Base-by-base conservation (phyloP, 2,797 vertebrate genomes). In the Acrossocheilus wenchowensis region DNA sequence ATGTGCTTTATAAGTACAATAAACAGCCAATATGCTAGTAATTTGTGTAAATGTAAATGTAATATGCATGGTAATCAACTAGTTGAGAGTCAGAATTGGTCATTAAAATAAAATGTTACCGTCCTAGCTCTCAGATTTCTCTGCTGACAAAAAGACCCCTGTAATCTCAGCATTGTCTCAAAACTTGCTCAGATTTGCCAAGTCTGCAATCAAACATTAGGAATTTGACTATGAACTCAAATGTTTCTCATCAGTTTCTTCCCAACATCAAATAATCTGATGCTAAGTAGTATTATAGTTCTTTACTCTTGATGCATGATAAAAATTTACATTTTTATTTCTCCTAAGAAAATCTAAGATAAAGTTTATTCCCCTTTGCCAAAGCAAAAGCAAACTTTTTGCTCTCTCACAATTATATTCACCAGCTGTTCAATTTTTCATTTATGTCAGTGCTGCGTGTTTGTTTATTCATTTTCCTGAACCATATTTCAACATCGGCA, bases 401-500 rank as follows among this genome's bases (percentile, higher is more conserved):
- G 11, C 62, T 23, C 66, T 34, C 23, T 39, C 19, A 52, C 11
- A 36, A 34, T 72, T 43, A 84, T 39, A 39, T 64, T 23, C 14
- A 48, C 72, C 57, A 66, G 57, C 43, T 48, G 30, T 50, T 36
- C 0, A n/a, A 68, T 39, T n/a, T 81, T 69, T 39, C 43, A 50
- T 75, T 83, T 23, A 36, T 50, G 0, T 21, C 30, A 30, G 14
- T 12, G 14, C 26, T 17, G 54, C n/a, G 30, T 78, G 19, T n/a
- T 78, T 39, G 50, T 78, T 54, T 50, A 68, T 68, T 52, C 17
- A n/a, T 43, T 78, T 78, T 69, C 26, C 5, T 57, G 64, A 54
- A 9, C 30, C 36, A 68, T 41, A 84, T 36, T 78, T 77, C 43
- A 50, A 52, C 72, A 43, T 74, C 64, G 52, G 81, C 21, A 64